Evolutionary conservation across 1,140 invertebrate genomes (phyloP).

Genomic region (Andricus grossulariae): DNA sequence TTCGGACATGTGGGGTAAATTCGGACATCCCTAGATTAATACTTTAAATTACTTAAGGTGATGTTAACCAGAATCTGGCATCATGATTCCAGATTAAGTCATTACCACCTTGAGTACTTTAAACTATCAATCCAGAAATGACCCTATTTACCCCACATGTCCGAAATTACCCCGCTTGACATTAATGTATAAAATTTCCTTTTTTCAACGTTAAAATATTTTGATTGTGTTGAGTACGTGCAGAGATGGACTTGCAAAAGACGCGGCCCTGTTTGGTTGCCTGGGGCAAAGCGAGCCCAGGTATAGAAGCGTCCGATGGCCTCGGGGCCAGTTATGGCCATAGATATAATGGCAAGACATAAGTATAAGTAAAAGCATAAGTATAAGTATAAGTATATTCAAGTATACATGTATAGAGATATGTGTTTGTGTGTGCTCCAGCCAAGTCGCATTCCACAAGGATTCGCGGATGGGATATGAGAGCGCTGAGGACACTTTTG

Average conservation of each 20-base stretch:
- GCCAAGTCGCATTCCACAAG: slow-evolving; percentile 42
- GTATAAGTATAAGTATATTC: slow-evolving; percentile 32
- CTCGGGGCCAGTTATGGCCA: slow-evolving; percentile 44
- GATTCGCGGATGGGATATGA: slow-evolving; percentile 34
- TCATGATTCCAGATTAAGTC: too few species aligned
- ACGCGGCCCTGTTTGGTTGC: slow-evolving; percentile 31
- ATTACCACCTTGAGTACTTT: too few species aligned
- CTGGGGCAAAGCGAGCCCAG: slow-evolving; percentile 35
- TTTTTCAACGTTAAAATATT: too few species aligned
- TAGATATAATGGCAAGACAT: slow-evolving; percentile 37
- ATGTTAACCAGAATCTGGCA: too few species aligned
- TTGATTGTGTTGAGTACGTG: not conserved
- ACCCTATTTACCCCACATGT: too few species aligned
- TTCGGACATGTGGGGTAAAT: too few species aligned
- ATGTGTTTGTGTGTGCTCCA: slow-evolving; percentile 9
- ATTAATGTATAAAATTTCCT: too few species aligned
- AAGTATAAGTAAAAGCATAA: not conserved
- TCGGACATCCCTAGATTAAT: too few species aligned
- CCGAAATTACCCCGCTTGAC: too few species aligned
- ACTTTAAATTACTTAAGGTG: too few species aligned
- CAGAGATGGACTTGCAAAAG: slow-evolving; percentile 40
- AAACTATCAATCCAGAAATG: too few species aligned
- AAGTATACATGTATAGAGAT: slow-evolving; percentile 27
- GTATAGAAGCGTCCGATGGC: slow-evolving; percentile 40
- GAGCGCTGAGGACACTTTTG: slow-evolving; percentile 28